Evolutionary conservation across 2,113 vertebrate species (phyloP).

Genomic region (Dinomys branickii): DNA sequence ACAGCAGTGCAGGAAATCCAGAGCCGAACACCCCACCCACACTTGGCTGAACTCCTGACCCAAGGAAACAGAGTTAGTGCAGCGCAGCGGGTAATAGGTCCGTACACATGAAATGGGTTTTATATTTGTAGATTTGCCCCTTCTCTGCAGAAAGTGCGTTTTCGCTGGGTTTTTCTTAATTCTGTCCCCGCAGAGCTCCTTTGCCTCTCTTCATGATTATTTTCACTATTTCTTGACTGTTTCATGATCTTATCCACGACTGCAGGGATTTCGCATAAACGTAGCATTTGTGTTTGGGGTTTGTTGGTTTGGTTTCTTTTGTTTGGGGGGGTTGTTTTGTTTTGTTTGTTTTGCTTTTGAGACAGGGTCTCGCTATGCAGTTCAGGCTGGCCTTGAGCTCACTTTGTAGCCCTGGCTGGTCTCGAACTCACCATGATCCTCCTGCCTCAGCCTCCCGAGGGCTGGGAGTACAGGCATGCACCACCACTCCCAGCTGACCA

Average conservation of each 20-base stretch:
- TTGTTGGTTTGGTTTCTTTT: too few species aligned
- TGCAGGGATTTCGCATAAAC: neutral
- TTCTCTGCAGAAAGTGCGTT: neutral
- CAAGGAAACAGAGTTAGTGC: neutral
- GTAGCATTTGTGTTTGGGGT: too few species aligned
- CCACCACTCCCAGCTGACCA: too few species aligned
- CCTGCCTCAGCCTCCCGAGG: too few species aligned
- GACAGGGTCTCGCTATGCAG: too few species aligned
- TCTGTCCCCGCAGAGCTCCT: neutral
- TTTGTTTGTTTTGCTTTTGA: too few species aligned
- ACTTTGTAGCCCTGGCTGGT: too few species aligned
- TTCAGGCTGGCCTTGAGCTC: too few species aligned
- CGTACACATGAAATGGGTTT: neutral
- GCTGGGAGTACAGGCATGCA: too few species aligned
- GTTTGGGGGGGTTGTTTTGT: too few species aligned
- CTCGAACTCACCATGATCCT: too few species aligned
- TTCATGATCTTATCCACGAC: neutral
- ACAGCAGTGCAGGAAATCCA: neutral
- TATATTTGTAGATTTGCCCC: neutral
- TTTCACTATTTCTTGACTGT: neutral
- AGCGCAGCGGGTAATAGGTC: neutral
- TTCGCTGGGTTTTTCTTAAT: neutral
- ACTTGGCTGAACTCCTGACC: neutral
- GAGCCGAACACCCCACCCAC: neutral
- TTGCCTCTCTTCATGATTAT: neutral